Percentiles rank a stretch among this genome's conserved stretches.
These are phyloP conservation scores for Habropoda laboriosa DNA, from an alignment of 1,140 invertebrate genomes.

Conservation along the genomic window DNA sequence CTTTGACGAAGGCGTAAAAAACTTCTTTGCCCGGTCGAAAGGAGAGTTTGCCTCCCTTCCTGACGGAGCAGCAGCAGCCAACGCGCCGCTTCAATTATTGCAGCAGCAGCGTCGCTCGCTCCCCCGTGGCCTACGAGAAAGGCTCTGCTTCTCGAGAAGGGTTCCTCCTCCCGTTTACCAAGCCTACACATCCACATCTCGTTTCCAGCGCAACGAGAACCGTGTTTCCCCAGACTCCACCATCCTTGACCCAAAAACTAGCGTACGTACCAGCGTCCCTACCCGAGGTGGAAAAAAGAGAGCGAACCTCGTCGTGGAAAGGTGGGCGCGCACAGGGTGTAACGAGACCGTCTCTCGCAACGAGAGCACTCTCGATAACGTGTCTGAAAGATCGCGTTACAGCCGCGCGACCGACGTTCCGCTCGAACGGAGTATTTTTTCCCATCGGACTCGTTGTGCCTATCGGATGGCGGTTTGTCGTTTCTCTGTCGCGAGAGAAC, in stretches of 20 bases:
- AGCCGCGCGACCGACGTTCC: background rate
- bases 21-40: background rate
- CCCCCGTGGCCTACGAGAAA: slow-evolving; percentile 2
- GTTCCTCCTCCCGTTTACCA: slow-evolving; percentile 17
- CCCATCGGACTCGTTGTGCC: background rate
- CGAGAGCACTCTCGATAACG: slow-evolving; percentile 35
- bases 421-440: background rate
- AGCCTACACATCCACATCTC: background rate
- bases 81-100: slow-evolving; percentile 42
- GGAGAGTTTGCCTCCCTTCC: background rate
- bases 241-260: slow-evolving; percentile 59
- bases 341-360: slow-evolving; percentile 35
- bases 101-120: background rate
- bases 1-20: background rate
- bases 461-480: background rate
- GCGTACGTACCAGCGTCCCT: too few relatives aligned
- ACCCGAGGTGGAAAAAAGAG: slow-evolving; percentile 12
- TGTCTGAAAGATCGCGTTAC: slow-evolving; percentile 42
- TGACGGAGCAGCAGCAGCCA: background rate
- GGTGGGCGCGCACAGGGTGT: slow-evolving; percentile 28
- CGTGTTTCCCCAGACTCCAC: slow-evolving; percentile 1
- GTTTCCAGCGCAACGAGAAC: slow-evolving; percentile 10
- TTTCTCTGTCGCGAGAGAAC: background rate
- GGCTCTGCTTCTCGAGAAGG: slow-evolving; percentile 1
- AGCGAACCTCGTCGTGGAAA: slow-evolving; percentile 8